Evolutionary conservation across 2,113 vertebrate genomes (phyloP).

Genomic region (Athene cunicularia): DNA sequence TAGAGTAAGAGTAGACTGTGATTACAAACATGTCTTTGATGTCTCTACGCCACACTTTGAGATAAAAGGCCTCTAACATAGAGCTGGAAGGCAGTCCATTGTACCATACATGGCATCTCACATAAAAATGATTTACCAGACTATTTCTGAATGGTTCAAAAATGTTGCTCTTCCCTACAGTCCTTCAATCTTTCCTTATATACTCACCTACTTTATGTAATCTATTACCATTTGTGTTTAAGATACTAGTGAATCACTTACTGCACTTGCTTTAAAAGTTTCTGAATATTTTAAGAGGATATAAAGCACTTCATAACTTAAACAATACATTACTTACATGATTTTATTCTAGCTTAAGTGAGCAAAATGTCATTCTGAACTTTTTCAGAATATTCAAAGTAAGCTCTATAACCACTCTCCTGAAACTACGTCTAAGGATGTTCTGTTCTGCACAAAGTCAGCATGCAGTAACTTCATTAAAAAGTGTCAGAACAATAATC

Average conservation of each 20-base stretch:
- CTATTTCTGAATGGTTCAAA: background rate
- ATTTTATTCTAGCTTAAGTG: background rate
- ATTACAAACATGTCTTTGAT: background rate
- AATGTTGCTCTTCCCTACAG: background rate
- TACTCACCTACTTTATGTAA: background rate
- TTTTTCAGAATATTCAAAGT: background rate
- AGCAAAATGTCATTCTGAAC: background rate
- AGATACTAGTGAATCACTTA: background rate
- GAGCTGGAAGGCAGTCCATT: background rate
- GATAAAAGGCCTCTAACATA: fast-evolving
- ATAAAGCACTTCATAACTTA: background rate
- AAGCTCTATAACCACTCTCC: background rate
- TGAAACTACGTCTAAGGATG: background rate
- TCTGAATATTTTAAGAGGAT: background rate
- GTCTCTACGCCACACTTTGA: background rate
- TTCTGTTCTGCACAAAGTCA: background rate
- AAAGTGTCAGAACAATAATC: background rate
- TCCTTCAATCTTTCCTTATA: background rate
- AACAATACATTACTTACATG: background rate
- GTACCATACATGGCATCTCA: background rate
- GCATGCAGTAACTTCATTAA: background rate
- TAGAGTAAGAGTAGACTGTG: background rate
- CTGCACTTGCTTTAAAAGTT: background rate
- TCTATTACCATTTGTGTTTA: background rate
- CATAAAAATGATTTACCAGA: background rate